Base-by-base conservation (phyloP, 1,140 invertebrate genomes). In the Procambarus virginalis region DNA sequence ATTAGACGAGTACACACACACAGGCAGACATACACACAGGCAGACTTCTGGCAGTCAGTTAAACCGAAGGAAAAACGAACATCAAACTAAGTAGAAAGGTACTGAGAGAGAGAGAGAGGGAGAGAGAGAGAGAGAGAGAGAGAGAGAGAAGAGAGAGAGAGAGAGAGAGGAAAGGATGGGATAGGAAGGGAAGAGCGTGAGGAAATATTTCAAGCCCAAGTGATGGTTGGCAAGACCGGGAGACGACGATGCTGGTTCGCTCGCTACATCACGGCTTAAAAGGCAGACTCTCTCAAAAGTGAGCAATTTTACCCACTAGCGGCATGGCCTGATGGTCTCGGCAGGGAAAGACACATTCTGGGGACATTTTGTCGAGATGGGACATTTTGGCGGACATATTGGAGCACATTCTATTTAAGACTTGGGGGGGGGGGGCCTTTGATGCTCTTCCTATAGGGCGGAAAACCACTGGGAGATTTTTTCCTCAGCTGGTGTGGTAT, bases 261-360 rank as follows among this genome's bases (percentile, higher is more conserved):
- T 49, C 45, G 76, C 46, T 48, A 78, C 46, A 78, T 49, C 46
- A 55, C 34, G 46, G 76, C 14, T 48, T 20, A 55, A 78, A 55
- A 49, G 76, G 49, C 12, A 78, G 76, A 78, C 14, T 49, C 46
- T 78, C n/a, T 78, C 76, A 78, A 78, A 78, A 78, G 49, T 48
- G 49, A 78, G 49, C 76, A 78, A 73, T 73, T 73, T 73, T 73
- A 73, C 68, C 68, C 68, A 73, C 68, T 73, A 73, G n/a, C 68
- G 22, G n/a, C 20, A 73, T 73, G 68, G n/a, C 68, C 68, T 73
- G 68, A 73, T 73, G 68, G n/a, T 73, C 68, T 22, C 68, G 68
- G 5, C 68, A 73, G 68, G 68, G n/a, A 4, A 73, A 34, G 68
- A 73, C 68, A 73, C 68, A 73, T 73, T 73, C 22, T 73, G 68